Percentiles rank a stretch among this genome's conserved stretches.
Evolutionary conservation across 2,888 invertebrate species (phyloP).

Genomic region (Dasysyrphus tricinctus): DNA sequence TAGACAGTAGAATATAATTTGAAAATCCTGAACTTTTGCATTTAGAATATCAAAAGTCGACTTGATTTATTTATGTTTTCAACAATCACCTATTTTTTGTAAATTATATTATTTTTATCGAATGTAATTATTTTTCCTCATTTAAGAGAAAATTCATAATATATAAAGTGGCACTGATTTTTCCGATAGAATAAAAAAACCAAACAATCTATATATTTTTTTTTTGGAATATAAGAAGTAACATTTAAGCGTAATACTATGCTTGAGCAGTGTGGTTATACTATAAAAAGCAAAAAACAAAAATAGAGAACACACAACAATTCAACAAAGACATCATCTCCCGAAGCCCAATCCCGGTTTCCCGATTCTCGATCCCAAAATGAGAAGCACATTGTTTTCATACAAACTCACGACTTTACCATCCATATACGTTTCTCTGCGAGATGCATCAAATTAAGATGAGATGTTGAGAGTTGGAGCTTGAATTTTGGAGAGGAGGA

Average conservation of each 20-base stretch:
- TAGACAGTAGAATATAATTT: no score
- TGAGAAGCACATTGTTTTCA: constrained; percentile 40
- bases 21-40: no score
- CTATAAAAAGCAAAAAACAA: not conserved
- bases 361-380: constrained; percentile 36
- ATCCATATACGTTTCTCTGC: constrained; percentile 9
- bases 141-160: no score
- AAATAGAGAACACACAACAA: constrained; percentile 27
- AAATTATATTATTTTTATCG: no score
- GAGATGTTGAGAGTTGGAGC: constrained; percentile 33
- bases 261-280: constrained; percentile 25
- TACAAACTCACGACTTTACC: constrained; percentile 11
- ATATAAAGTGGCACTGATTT: no score
- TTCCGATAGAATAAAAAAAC: no score
- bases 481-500: constrained; percentile 13
- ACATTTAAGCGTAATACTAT: no score
- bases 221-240: not conserved
- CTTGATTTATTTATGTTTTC: no score
- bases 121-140: no score
- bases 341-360: constrained; percentile 10
- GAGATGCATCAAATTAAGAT: constrained; percentile 62
- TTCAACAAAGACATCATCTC: constrained; percentile 32
- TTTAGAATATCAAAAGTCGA: no score
- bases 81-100: no score
- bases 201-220: no score